Evolutionary conservation across 2,113 vertebrate species (phyloP), one percentile per base, ranked within the genome.

Genomic region (Eleginops maclovinus): DNA sequence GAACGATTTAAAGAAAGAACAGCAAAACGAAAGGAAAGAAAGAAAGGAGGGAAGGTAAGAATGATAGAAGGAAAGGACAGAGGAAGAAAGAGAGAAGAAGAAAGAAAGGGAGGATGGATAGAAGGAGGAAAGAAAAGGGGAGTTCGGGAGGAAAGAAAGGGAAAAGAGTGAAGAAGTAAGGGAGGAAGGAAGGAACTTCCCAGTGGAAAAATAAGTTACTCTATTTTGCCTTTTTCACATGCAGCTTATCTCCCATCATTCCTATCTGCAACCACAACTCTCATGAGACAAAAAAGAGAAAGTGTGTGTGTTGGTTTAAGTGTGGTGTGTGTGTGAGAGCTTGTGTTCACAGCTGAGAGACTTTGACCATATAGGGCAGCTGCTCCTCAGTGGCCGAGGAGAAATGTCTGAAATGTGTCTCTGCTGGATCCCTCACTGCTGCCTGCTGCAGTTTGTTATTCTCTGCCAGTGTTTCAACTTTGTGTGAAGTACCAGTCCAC

Each of bases 321-420:
- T 54, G 41, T 50, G 19, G 73, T 44, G 66, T 41, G 71, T 21
- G 62, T 26, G 28, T 3, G 47, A 22, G 81, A 75, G 78, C 70
- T 16, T 66, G 76, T 64, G 78, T 88, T 84, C 88, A 88, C 89
- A 86, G 87, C 84, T 85, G 79, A 87, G 77, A 89, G 72, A 86
- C 86, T 91, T 82, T 93, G 90, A 89, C 92, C 91, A 93, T 93
- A 85, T 92, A 92, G 88, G 91, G 92, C 85, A 82, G 84, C 85
- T 68, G 74, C 79, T 87, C 46, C 83, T 76, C 77, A 12, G 62
- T 21, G 82, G 83, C 90, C 70, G 19, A 1, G 55, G 56, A 90
- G 86, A 93, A 90, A 90, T 83, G 91, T 84, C 79, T 88, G 85
- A 90, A 91, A 91, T 86, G 87, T 46, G 75, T 71, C 68, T 86